Base-by-base conservation (phyloP, 2,888 invertebrate genomes). In the Cataglyphis livida region DNA sequence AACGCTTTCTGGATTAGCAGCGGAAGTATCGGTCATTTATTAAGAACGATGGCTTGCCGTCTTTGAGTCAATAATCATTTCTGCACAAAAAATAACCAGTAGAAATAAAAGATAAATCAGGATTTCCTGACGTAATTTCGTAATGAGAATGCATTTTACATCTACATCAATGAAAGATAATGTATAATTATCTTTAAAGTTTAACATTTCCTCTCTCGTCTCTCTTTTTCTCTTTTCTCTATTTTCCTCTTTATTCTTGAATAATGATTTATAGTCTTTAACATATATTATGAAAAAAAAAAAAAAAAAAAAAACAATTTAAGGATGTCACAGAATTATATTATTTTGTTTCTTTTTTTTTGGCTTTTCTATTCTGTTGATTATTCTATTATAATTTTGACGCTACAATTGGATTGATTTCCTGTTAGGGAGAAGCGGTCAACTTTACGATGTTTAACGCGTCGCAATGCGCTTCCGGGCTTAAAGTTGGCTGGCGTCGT, bases 21-120 rank as follows among this genome's bases (percentile, higher is more conserved):
- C 83, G 75, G 84, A 38, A 88, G 88, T 88, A 79, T 76, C 83
- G 51, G 84, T 86, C 84, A 92, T 91, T 92, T 90, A 91, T 91
- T 92, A 91, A 86, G 88, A 86, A 85, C 76, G 89, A 85, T 88
- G 83, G 88, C 51, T 81, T 84, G 54, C 6, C 75, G 32, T 48
- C 66, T 66, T 9, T 32, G 38, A 41, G n/a, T 25, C 38, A 57
- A 41, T 10, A 21, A 25, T 25, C 28, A 28, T 4, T 41, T 32
- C 12, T n/a, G n/a, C 12, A 32, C 18, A 28, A 41, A 32, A 68
- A 32, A 57, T 28, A 44, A 25, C 6, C 35, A 38, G 41, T 51
- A 54, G 7, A 21, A 7, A 12, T 68, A n/a, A 38, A 38, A 25
- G 51, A 65, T 51, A 15, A 32, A 28, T 9, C 0, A 10, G 48